Evolutionary conservation across 2,113 vertebrate species (phyloP).

Genomic region (Oryzias celebensis): DNA sequence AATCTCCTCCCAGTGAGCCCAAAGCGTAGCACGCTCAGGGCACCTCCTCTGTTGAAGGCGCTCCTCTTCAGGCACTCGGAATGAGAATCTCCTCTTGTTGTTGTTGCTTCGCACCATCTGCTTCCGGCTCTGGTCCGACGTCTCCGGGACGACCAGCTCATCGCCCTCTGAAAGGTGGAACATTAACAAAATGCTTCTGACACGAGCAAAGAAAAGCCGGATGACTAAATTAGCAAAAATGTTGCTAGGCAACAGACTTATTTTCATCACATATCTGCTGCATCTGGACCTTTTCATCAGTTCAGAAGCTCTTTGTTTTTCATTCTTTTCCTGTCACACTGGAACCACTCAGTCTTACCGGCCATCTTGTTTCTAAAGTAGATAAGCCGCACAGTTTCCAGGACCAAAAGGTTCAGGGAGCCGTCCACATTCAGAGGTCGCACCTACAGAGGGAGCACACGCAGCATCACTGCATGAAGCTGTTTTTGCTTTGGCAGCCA

Average conservation of each 20-base stretch:
- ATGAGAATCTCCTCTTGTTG: constrained; percentile 96
- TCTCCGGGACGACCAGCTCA: constrained; percentile 95
- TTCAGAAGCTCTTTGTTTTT: no score
- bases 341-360: constrained; percentile 74
- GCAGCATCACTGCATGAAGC: not conserved
- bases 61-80: constrained; percentile 95
- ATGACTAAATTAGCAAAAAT: no score
- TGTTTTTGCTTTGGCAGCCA: not conserved
- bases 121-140: constrained; percentile 96
- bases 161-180: constrained; percentile 86
- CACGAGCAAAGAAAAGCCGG: not conserved
- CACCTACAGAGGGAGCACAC: constrained; percentile 77
- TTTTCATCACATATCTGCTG: no score
- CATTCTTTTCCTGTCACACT: no score
- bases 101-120: constrained; percentile 97
- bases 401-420: constrained; percentile 92
- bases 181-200: not conserved
- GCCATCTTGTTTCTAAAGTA: constrained; percentile 99
- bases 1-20: not conserved
- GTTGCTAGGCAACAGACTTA: no score
- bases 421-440: constrained; percentile 94
- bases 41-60: constrained; percentile 94
- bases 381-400: constrained; percentile 94
- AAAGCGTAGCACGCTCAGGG: rapidly evolving
- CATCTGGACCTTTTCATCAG: no score